phyloP scores from a whole-genome alignment of 2,113 vertebrate genomes.

The Glaucomys volans region DNA sequence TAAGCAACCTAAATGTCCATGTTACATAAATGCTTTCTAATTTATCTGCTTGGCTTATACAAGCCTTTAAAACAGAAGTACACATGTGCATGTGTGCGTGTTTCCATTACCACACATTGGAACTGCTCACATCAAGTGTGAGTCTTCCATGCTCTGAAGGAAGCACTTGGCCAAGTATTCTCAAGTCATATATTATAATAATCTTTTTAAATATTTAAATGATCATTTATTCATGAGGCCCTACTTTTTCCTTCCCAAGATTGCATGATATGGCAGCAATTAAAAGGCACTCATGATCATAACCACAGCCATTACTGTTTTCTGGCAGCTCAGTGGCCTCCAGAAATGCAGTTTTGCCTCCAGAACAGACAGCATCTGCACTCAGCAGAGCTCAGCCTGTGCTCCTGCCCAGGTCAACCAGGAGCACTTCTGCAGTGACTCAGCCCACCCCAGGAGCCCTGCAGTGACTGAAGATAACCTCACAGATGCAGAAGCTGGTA shows the following conservation, averaged over 20 bases:
- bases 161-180: slow-evolving; percentile 1
- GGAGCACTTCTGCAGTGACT: neutral
- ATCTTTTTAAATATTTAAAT: slow-evolving; percentile 75
- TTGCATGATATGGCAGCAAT: slow-evolving; percentile 51
- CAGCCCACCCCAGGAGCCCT: no score
- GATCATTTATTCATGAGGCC: slow-evolving; percentile 68
- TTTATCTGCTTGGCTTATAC: neutral
- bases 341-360: neutral
- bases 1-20: neutral
- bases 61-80: neutral
- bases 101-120: neutral
- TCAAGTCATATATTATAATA: slow-evolving; percentile 53
- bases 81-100: fast-evolving
- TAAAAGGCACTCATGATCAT: slow-evolving; percentile 51
- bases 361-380: neutral
- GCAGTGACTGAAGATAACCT: neutral
- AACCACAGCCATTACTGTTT: slow-evolving; percentile 59
- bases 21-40: neutral
- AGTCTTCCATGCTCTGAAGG: neutral
- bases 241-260: slow-evolving; percentile 50
- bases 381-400: neutral
- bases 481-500: neutral
- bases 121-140: neutral
- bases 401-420: neutral
- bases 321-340: neutral